These are phyloP conservation scores for Drosophila flavopinicola DNA, from an alignment of 2,888 invertebrate genomes.

Conservation along the genomic window DNA sequence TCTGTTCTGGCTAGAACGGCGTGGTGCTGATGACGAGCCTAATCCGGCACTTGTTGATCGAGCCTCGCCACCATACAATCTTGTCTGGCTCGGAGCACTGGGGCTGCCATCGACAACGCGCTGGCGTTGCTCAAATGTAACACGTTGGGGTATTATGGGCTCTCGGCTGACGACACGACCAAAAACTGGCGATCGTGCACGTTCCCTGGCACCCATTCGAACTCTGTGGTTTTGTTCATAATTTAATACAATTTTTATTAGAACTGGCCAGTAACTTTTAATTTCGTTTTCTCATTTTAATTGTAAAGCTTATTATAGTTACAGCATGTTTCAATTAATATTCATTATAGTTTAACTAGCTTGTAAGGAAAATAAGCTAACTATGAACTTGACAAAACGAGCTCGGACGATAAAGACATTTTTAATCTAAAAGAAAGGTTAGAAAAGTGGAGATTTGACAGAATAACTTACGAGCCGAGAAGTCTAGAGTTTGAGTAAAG, in stretches of 20 bases:
- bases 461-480: constrained; percentile 86
- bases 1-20: constrained; percentile 72
- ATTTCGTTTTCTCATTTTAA: too few species aligned
- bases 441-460: too few species aligned
- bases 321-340: too few species aligned
- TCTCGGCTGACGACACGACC: constrained; percentile 90
- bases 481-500: constrained; percentile 86
- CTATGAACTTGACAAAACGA: too few species aligned
- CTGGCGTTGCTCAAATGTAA: constrained; percentile 54
- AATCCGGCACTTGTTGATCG: constrained; percentile 66
- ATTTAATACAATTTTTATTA: neutral
- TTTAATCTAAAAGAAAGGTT: too few species aligned
- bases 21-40: constrained; percentile 46
- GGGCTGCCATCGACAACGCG: constrained; percentile 84
- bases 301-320: too few species aligned
- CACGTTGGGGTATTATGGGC: constrained; percentile 83
- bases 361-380: too few species aligned
- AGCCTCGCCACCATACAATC: constrained; percentile 84
- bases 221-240: constrained; percentile 70
- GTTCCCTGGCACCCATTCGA: constrained; percentile 83
- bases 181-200: constrained; percentile 87
- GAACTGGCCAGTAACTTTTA: too few species aligned
- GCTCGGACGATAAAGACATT: too few species aligned
- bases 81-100: constrained; percentile 54
- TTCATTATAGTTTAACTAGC: too few species aligned